A percentile compares a stretch with the other conserved stretches of the same genome.
Evolutionary conservation across 2,113 vertebrate species (phyloP).

Genomic region (Chroicocephalus ridibundus): DNA sequence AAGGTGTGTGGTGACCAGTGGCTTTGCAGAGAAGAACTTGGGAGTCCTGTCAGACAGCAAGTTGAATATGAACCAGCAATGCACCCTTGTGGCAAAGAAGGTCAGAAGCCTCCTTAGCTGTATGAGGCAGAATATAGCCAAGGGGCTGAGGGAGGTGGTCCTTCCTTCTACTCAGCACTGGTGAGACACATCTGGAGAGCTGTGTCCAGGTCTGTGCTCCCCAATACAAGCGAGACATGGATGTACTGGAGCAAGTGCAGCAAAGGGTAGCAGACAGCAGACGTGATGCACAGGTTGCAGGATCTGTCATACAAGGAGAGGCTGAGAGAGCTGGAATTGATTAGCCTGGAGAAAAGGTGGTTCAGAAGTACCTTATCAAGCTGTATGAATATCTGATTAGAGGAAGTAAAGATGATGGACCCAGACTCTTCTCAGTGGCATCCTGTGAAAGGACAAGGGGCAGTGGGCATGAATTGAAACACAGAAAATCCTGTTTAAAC

Average conservation of each 20-base stretch:
- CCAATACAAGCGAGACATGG: background rate
- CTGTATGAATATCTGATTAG: background rate
- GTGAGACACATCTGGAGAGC: background rate
- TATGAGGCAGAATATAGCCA: background rate
- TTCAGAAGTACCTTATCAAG: background rate
- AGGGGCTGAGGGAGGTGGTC: background rate
- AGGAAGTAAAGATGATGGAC: background rate
- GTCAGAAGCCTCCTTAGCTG: background rate
- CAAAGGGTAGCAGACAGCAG: background rate
- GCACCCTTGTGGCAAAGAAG: background rate
- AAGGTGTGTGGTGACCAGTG: background rate
- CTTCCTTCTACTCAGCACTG: background rate
- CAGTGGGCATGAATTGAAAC: background rate
- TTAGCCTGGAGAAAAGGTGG: background rate
- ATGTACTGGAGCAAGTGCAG: background rate
- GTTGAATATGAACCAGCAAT: background rate
- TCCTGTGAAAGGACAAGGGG: background rate
- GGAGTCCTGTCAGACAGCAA: background rate
- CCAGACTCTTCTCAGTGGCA: background rate
- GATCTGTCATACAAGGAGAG: background rate
- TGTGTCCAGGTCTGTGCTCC: background rate
- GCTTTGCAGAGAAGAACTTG: background rate
- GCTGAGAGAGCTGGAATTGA: background rate
- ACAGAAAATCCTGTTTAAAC: background rate
- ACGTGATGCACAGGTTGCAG: background rate